Evolutionary conservation across 1,140 invertebrate genomes (phyloP).

Genomic region (Eupeodes corollae): DNA sequence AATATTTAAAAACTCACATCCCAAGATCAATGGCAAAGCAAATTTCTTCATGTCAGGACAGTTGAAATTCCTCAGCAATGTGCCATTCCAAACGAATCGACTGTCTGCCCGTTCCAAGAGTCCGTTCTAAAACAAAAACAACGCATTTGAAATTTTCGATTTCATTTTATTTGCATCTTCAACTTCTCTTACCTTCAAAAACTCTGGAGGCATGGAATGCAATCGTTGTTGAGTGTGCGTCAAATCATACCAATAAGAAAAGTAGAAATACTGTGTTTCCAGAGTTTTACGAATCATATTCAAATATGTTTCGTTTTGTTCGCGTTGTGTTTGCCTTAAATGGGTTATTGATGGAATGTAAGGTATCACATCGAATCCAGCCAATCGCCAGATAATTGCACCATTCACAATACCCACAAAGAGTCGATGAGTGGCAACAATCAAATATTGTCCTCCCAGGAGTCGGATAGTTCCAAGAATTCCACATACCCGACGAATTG

Average conservation of each 20-base stretch:
- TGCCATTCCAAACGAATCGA: slow-evolving; percentile 88
- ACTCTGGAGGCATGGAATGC: slow-evolving; percentile 77
- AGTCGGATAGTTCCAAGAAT: slow-evolving; percentile 78
- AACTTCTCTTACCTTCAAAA: slow-evolving; percentile 48
- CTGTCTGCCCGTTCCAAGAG: slow-evolving; percentile 68
- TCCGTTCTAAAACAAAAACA: slow-evolving; percentile 42
- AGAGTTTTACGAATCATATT: slow-evolving; percentile 70
- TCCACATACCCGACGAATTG: slow-evolving; percentile 70
- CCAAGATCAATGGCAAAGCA: slow-evolving; percentile 76
- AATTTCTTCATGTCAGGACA: slow-evolving; percentile 63
- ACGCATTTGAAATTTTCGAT: background rate
- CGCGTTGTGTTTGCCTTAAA: slow-evolving; percentile 65
- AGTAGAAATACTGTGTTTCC: slow-evolving; percentile 76
- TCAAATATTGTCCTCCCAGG: slow-evolving; percentile 75
- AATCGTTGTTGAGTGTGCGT: slow-evolving; percentile 85
- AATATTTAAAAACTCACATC: slow-evolving; percentile 62
- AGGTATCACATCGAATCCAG: slow-evolving; percentile 72
- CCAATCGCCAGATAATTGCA: slow-evolving; percentile 76
- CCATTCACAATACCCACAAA: slow-evolving; percentile 77
- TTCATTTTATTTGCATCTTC: background rate
- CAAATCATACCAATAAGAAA: slow-evolving; percentile 87
- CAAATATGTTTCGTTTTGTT: slow-evolving; percentile 67
- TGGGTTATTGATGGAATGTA: slow-evolving; percentile 75
- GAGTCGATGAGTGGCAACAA: slow-evolving; percentile 78
- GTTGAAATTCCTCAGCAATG: slow-evolving; percentile 58